These are phyloP conservation scores for Orientallactaga sibirica DNA, from an alignment of 2,797 vertebrate genomes.

Conservation along the genomic window DNA sequence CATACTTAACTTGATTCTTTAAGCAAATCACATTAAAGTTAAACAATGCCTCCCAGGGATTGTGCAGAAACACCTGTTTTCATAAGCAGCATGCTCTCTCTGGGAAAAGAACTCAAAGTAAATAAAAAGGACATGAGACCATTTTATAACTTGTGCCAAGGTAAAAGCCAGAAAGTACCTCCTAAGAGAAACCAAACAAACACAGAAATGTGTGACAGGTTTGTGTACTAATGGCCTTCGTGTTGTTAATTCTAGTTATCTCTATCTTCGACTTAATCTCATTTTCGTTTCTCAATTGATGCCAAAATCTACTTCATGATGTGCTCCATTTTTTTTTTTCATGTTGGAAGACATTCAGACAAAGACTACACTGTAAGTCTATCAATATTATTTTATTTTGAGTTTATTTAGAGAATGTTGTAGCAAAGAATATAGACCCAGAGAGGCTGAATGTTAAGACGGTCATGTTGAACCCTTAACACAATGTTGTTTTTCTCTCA, in stretches of 20 bases:
- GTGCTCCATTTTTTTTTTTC: not conserved
- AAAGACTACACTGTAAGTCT: constrained; percentile 44
- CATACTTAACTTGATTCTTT: constrained; percentile 81
- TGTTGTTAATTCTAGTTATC: constrained; percentile 73
- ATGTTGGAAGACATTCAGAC: constrained; percentile 39
- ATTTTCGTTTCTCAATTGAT: constrained; percentile 37
- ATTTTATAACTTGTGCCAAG: constrained; percentile 81
- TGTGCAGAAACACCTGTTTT: constrained; percentile 86
- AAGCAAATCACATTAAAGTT: constrained; percentile 85
- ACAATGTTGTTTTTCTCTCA: constrained; percentile 16
- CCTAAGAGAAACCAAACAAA: constrained; percentile 76
- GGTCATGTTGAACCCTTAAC: not conserved
- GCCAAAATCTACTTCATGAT: constrained; percentile 32
- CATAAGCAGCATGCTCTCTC: constrained; percentile 83
- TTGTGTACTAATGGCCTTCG: constrained; percentile 69
- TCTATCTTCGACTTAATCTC: constrained; percentile 74
- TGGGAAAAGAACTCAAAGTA: constrained; percentile 87
- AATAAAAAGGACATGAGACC: constrained; percentile 49
- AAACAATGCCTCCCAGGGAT: constrained; percentile 82
- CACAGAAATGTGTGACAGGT: constrained; percentile 60
- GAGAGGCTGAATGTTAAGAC: constrained; percentile 45
- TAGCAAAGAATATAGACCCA: constrained; percentile 42
- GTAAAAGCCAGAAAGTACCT: constrained; percentile 79
- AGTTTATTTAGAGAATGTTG: not conserved
- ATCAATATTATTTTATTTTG: constrained; percentile 59